A percentile compares a stretch with the other conserved stretches of the same genome.
These are phyloP conservation scores for Apistogramma diplotaenia DNA, from an alignment of 2,113 vertebrate genomes.

Conservation along the genomic window DNA sequence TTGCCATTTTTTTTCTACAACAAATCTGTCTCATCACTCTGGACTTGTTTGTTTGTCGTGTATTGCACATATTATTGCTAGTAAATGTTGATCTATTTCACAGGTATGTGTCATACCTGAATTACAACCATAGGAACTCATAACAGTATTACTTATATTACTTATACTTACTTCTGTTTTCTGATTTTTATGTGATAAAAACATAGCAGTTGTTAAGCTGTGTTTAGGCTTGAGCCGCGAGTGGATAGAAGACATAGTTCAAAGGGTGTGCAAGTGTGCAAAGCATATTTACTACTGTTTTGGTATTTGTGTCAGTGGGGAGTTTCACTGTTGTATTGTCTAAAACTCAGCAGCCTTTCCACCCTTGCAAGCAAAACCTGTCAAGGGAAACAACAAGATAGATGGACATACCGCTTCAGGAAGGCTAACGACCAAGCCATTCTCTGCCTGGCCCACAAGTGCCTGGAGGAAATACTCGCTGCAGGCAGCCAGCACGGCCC, in stretches of 20 bases:
- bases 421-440: slow-evolving; percentile 94
- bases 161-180: too few relatives aligned
- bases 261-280: not conserved
- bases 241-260: not conserved
- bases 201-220: not conserved
- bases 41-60: too few relatives aligned
- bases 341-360: not conserved
- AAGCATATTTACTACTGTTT: not conserved
- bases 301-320: not conserved
- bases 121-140: not conserved
- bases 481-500: slow-evolving; percentile 96
- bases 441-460: slow-evolving; percentile 91
- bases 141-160: not conserved
- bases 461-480: slow-evolving; percentile 98
- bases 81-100: too few relatives aligned
- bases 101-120: not conserved
- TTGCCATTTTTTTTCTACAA: too few relatives aligned
- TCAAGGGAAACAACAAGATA: not conserved
- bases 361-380: not conserved
- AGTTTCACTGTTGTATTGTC: not conserved
- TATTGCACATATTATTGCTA: not conserved
- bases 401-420: slow-evolving; percentile 89
- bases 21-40: too few relatives aligned
- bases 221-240: not conserved
- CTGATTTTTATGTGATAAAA: not conserved